Percentiles rank a stretch among this genome's conserved stretches.
Conservation (phyloP, 2,113 vertebrate species). For the Falco punctatus region DNA sequence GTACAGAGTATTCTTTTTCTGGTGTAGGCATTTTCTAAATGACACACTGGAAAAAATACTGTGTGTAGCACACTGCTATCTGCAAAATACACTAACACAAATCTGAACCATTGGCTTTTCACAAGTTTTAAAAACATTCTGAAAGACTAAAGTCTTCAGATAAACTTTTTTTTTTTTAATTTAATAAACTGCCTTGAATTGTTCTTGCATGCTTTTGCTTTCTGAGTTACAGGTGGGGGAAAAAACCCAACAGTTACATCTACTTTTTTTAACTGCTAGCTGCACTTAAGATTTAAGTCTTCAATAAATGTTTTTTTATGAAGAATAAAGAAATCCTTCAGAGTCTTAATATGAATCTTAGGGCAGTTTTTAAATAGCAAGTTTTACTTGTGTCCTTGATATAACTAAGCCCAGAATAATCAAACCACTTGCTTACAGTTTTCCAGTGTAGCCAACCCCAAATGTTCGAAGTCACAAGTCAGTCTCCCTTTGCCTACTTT, state of each 20-base stretch:
- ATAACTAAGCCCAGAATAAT: background rate
- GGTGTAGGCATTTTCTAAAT: constrained; percentile 36
- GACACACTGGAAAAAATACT: constrained; percentile 5
- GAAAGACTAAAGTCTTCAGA: background rate
- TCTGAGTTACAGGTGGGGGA: background rate
- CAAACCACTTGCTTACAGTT: background rate
- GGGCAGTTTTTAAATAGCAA: background rate
- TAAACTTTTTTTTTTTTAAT: background rate
- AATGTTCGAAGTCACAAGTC: background rate
- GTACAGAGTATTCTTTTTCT: background rate
- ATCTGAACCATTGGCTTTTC: background rate
- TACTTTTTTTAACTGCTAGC: background rate
- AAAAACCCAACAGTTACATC: rapidly evolving
- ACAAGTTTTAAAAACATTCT: background rate
- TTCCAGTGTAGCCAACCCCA: background rate
- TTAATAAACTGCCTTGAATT: background rate
- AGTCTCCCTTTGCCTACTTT: background rate
- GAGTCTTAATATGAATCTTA: background rate
- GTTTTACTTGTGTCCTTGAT: background rate
- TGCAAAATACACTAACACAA: background rate
- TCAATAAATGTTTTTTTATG: background rate
- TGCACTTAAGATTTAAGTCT: background rate
- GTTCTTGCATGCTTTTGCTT: background rate
- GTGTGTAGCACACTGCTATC: background rate
- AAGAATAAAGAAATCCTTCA: background rate